These are phyloP conservation scores for Trinectes maculatus DNA, from an alignment of 2,113 vertebrate species.

Conservation along the genomic window DNA sequence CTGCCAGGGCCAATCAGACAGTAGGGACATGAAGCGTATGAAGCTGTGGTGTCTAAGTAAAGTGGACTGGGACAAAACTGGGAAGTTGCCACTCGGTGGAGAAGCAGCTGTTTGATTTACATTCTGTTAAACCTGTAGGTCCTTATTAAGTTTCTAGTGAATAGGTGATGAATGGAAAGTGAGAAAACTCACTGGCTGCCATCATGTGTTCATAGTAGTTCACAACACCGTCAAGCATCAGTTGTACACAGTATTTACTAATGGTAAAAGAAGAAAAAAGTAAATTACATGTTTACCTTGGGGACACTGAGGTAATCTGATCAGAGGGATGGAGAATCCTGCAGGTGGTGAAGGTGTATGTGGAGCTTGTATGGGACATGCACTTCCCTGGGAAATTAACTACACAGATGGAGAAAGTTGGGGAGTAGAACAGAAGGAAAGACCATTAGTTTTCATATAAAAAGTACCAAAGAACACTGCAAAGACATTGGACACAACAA, in stretches of 20 bases:
- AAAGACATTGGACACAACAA: not conserved
- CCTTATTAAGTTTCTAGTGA: not conserved
- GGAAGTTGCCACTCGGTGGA: not conserved
- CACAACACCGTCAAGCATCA: slow-evolving; percentile 3
- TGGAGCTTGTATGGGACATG: slow-evolving; percentile 96
- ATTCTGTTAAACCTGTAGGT: not conserved
- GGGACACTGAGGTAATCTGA: slow-evolving; percentile 92
- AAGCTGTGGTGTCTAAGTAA: slow-evolving; percentile 3
- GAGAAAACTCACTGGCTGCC: not conserved
- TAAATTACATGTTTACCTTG: slow-evolving; percentile 85
- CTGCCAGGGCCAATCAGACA: slow-evolving; percentile 86
- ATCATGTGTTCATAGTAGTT: slow-evolving; percentile 11
- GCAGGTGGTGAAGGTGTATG: slow-evolving; percentile 98
- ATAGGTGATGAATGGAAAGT: not conserved
- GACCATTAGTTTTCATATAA: slow-evolving; percentile 21
- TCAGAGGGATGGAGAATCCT: slow-evolving; percentile 97
- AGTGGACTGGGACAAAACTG: not conserved
- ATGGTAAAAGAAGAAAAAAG: not conserved
- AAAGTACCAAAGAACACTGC: slow-evolving; percentile 3
- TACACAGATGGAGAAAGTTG: slow-evolving; percentile 66
- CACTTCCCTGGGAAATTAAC: slow-evolving; percentile 97
- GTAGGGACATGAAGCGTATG: slow-evolving; percentile 43
- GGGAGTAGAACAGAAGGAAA: slow-evolving; percentile 27
- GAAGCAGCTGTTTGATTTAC: slow-evolving; percentile 5
- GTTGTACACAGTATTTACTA: not conserved